These are phyloP conservation scores for Boloria euphrosyne DNA, from an alignment of 2,888 invertebrate species.

Conservation along the genomic window DNA sequence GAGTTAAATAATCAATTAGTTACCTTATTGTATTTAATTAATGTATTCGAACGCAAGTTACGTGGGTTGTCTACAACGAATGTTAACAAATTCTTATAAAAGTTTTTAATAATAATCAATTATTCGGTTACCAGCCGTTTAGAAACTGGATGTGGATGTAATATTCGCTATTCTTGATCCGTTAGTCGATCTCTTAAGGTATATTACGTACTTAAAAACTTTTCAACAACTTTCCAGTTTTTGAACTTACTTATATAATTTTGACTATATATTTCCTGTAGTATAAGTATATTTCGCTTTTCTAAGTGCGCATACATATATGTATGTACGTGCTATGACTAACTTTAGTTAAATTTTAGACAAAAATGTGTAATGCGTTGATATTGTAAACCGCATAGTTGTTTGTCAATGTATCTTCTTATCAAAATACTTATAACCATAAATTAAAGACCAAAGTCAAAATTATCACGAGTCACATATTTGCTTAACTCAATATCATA, in stretches of 20 bases:
- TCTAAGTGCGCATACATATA: background rate
- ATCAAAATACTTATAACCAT: background rate
- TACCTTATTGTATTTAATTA: conserved; percentile 42
- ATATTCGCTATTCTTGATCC: conserved; percentile 27
- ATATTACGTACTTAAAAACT: conserved; percentile 25
- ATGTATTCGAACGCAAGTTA: conserved; percentile 38
- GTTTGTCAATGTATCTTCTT: background rate
- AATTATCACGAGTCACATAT: background rate
- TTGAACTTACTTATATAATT: conserved; percentile 32
- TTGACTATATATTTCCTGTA: conserved; percentile 16
- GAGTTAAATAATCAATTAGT: conserved; percentile 49
- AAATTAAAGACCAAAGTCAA: conserved; percentile 7
- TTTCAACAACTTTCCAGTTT: conserved; percentile 42
- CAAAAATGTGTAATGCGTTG: background rate
- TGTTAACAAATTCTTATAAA: conserved; percentile 42
- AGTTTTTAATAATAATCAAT: conserved; percentile 15
- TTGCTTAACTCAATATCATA: background rate
- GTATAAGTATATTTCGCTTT: conserved; percentile 23
- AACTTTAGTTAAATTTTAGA: background rate
- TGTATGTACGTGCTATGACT: background rate
- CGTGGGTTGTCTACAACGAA: conserved; percentile 76
- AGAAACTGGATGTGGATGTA: conserved; percentile 43
- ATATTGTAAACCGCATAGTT: conserved; percentile 17
- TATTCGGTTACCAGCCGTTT: conserved; percentile 32
- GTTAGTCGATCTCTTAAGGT: conserved; percentile 21